Base-by-base conservation (phyloP, 2,797 vertebrate species). In the Echeneis naucrates region DNA sequence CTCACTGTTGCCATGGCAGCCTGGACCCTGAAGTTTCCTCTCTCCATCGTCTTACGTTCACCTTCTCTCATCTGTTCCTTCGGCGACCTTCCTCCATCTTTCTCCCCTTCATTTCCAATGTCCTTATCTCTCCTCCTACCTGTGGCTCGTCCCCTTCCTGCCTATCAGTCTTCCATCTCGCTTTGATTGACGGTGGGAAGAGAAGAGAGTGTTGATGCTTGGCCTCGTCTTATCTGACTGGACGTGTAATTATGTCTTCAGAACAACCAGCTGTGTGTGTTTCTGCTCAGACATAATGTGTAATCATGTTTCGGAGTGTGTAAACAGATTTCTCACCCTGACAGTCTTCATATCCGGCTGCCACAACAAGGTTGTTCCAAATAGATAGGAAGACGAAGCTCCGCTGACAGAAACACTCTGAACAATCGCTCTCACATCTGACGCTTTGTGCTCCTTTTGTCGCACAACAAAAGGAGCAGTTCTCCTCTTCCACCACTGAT, bases 151-250 rank as follows among this genome's bases (percentile, higher is more conserved):
- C 75, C 74, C 59, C 66, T 53, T 51, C 27, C 68, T 50, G 21
- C 26, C 57, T 73, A 61, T 84, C 75, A 2, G 1, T 81, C 73
- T 42, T 2, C 62, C n/a, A 2, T 55, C 65, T 17, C 2, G 17
- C 44, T 58, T 5, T 78, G 81, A 81, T 80, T 73, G 76, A 84
- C 42, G 62, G 83, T 68, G 77, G 74, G 77, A 78, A 72, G 72
- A 69, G 27, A 35, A 68, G 59, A 35, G 52, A 53, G 75, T 13
- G 81, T 79, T 86, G 72, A 83, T 78, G 74, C 61, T 19, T 68
- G 11, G 17, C 8, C 32, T 13, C 10, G 58, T 66, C 57, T 80
- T 51, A 53, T 77, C 68, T 55, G 83, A 73, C 17, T 30, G n/a
- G 57, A 48, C 16, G 9, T 64, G 58, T 82, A 68, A 82, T 87